Evolutionary conservation across 2,888 invertebrate genomes (phyloP), one percentile per base, ranked within the genome.

Genomic region (Scaptomyza polygonia): DNA sequence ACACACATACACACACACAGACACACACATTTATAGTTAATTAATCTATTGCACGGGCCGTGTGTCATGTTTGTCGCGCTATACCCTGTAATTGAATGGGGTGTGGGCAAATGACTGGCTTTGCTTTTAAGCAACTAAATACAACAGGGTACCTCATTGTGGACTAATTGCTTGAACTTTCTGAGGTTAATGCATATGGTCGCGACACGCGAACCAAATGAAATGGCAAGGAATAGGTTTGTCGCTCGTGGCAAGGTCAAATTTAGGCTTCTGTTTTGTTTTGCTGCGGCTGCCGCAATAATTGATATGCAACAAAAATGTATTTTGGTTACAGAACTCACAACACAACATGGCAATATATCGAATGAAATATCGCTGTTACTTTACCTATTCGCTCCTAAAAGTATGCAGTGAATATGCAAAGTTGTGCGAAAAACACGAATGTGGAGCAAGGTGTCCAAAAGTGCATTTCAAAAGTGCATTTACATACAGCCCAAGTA

Each of bases 211-310:
- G 51, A 68, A 54, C 57, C 56, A 44, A 68, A 51, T 49, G 34
- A 53, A 47, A 52, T 53, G 18, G 36, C 45, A 16, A 55, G 2
- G 11, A 42, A 63, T 32, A 72, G 67, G 54, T 65, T 65, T 52
- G 51, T 39, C 56, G 54, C 32, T 16, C 47, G 54, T 29, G 70
- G 56, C 73, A 74, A 74, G 74, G 74, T 71, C 70, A 74, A 52
- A 52, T 67, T 71, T 74, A 49, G 67, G 70, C 32, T 44, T 49
- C 30, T 52, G 25, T 45, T 43, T 59, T 62, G 40, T 18, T 27
- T 34, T 21, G 25, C 25, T 70, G 70, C 70, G 70, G 62, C 49
- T 34, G 29, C 40, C 27, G 63, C 47, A 70, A 67, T 71, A 74
- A 73, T 73, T 73, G 73, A 73, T 59, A 63, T 74, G 67, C 63